These are phyloP conservation scores for Cataglyphis hispanica DNA, from an alignment of 1,140 invertebrate genomes.

Conservation along the genomic window DNA sequence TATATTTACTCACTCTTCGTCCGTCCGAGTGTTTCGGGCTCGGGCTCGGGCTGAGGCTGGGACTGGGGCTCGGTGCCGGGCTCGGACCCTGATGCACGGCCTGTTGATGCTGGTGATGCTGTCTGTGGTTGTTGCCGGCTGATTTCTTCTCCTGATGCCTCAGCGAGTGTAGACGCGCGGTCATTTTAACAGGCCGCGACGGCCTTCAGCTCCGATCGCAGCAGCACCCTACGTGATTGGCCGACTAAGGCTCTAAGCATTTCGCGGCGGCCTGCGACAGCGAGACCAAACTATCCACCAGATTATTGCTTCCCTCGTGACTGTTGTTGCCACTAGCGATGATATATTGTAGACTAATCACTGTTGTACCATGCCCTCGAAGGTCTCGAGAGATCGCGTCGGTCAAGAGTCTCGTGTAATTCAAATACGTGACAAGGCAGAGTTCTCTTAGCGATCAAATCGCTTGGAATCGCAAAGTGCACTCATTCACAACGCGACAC, in stretches of 20 bases:
- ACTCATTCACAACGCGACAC: neutral
- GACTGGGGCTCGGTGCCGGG: constrained; percentile 81
- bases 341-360: constrained; percentile 28
- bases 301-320: neutral
- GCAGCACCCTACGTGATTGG: constrained; percentile 76
- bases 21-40: constrained; percentile 85
- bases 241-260: constrained; percentile 83
- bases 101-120: constrained; percentile 79
- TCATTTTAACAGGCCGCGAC: constrained; percentile 84
- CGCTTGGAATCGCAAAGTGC: neutral
- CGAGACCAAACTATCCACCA: constrained; percentile 50
- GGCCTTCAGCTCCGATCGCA: constrained; percentile 75
- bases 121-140: constrained; percentile 76
- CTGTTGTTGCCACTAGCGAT: constrained; percentile 42
- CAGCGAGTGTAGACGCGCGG: constrained; percentile 85
- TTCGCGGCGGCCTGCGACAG: constrained; percentile 74
- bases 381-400: constrained; percentile 11
- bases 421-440: neutral
- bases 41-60: constrained; percentile 83
- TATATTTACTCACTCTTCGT: constrained; percentile 83
- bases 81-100: constrained; percentile 78
- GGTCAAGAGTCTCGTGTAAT: neutral
- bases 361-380: constrained; percentile 45
- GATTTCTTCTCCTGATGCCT: constrained; percentile 85
- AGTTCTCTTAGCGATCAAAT: neutral